These are phyloP conservation scores for Calliscelio sp. DNA, from an alignment of 2,888 invertebrate species.

Conservation along the genomic window DNA sequence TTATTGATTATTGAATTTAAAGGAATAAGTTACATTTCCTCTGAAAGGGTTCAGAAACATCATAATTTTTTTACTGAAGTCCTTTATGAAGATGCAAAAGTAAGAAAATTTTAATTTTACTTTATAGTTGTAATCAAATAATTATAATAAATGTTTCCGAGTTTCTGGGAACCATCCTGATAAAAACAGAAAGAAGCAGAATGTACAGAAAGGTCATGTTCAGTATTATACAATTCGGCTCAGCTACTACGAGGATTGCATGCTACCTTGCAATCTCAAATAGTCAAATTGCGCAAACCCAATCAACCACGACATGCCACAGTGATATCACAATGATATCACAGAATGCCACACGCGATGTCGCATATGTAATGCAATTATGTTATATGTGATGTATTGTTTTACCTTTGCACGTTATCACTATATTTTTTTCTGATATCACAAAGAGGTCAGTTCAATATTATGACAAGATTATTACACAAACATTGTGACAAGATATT, in stretches of 20 bases:
- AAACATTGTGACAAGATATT: constrained; percentile 57
- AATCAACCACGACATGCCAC: constrained; percentile 65
- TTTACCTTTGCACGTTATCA: constrained; percentile 67
- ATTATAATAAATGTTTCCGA: too few relatives aligned
- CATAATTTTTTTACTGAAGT: too few relatives aligned
- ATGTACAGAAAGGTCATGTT: too few relatives aligned
- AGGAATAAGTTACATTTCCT: too few relatives aligned
- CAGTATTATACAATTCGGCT: constrained; percentile 43
- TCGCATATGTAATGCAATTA: constrained; percentile 65
- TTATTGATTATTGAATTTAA: too few relatives aligned
- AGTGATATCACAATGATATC: constrained; percentile 70
- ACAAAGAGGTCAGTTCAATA: constrained; percentile 57
- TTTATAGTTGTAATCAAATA: too few relatives aligned
- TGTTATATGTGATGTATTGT: constrained; percentile 66
- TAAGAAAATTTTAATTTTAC: too few relatives aligned
- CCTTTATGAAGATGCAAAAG: too few relatives aligned
- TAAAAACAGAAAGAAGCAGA: too few relatives aligned
- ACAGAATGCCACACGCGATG: constrained; percentile 68
- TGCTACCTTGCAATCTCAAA: constrained; percentile 67
- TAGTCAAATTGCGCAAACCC: constrained; percentile 66
- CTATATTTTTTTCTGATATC: constrained; percentile 65
- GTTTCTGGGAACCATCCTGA: too few relatives aligned
- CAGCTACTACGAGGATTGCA: constrained; percentile 51
- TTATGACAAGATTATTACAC: constrained; percentile 61
- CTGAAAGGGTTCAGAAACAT: too few relatives aligned